Percentiles rank a stretch among this genome's conserved stretches.
Evolutionary conservation across 2,113 vertebrate genomes (phyloP).

Genomic region (Grammomys surdaster): DNA sequence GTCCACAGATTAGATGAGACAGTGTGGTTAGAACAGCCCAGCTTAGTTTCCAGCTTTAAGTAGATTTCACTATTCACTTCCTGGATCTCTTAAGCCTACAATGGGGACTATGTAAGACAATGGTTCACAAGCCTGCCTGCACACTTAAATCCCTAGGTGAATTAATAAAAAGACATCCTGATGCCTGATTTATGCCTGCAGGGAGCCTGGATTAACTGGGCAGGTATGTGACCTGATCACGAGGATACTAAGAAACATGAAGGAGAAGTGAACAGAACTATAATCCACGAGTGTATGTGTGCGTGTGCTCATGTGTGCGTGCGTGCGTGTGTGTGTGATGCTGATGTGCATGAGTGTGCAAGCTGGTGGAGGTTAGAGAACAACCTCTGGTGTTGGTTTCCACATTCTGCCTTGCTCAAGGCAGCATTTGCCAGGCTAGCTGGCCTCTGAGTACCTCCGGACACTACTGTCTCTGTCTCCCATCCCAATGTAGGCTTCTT

Average conservation of each 20-base stretch:
- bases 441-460: background rate
- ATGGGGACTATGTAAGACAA: background rate
- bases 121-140: background rate
- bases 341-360: background rate
- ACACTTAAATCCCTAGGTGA: background rate
- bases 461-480: background rate
- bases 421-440: background rate
- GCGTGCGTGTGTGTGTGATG: too few species aligned
- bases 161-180: background rate
- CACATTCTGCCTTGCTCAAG: background rate
- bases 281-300: background rate
- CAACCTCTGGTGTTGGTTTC: background rate
- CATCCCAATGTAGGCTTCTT: background rate
- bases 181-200: background rate
- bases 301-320: background rate
- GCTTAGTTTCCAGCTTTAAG: background rate
- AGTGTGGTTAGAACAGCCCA: background rate
- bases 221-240: background rate
- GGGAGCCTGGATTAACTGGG: slow-evolving; percentile 32
- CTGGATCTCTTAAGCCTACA: slow-evolving; percentile 3
- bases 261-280: slow-evolving; percentile 37
- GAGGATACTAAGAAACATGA: background rate
- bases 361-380: background rate
- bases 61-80: background rate
- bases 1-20: background rate